These are phyloP conservation scores for Trichomalopsis sarcophagae DNA, from an alignment of 1,140 invertebrate species.

Conservation along the genomic window DNA sequence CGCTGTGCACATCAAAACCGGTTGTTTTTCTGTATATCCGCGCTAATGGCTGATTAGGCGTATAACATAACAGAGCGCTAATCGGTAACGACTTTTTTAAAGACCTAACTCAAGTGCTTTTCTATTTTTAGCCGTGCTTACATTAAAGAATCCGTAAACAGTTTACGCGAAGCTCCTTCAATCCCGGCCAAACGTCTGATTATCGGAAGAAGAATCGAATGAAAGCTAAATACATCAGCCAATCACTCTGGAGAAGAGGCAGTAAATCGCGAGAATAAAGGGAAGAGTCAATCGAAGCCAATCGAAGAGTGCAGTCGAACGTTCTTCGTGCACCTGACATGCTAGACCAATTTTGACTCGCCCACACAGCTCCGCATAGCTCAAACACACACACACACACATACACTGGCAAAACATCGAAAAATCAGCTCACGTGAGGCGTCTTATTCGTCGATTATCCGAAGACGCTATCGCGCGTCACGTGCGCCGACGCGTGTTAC, in stretches of 20 bases:
- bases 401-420: not conserved
- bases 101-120: not conserved
- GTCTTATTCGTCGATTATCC: conserved; percentile 18
- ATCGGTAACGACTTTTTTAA: not conserved
- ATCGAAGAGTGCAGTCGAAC: not conserved
- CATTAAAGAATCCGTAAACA: too few species aligned
- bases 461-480: conserved; percentile 17
- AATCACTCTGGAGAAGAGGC: not conserved
- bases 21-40: not conserved
- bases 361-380: not conserved
- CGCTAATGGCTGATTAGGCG: not conserved
- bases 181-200: not conserved
- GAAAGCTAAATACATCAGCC: not conserved
- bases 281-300: not conserved
- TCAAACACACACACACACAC: not conserved
- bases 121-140: not conserved
- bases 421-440: conserved; percentile 10
- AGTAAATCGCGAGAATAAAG: not conserved
- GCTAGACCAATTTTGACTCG: conserved; percentile 1
- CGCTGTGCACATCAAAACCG: not conserved
- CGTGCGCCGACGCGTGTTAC: not conserved
- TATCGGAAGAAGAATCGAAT: not conserved
- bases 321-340: not conserved
- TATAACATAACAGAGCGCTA: not conserved
- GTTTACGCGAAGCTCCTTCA: not conserved